phyloP scores from a whole-genome alignment of 1,140 invertebrate genomes.

The Drosophila suzukii region DNA sequence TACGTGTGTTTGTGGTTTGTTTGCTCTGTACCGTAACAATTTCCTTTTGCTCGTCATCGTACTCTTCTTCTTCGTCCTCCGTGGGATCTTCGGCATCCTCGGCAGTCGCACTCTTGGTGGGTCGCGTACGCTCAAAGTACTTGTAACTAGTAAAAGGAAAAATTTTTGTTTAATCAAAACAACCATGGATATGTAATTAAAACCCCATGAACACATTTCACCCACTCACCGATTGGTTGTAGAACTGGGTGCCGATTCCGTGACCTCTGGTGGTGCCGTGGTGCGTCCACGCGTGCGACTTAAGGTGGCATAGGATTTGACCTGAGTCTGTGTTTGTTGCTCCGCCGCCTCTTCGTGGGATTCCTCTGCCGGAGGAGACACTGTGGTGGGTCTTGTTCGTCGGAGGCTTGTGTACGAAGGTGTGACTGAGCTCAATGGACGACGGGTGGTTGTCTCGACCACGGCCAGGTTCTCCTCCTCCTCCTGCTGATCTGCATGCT shows the following conservation, averaged over 20 bases:
- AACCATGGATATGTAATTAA: not conserved
- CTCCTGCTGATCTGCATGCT: conserved; percentile 79
- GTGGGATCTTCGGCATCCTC: conserved; percentile 20
- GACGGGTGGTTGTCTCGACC: conserved; percentile 40
- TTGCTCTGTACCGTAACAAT: conserved; percentile 82
- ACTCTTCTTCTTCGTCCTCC: conserved; percentile 54
- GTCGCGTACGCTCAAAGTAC: conserved; percentile 67
- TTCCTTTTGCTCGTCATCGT: conserved; percentile 69
- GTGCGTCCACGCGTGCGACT: conserved; percentile 59
- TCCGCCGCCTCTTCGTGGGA: conserved; percentile 60
- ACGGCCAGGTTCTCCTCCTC: conserved; percentile 61
- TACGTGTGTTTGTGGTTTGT: conserved; percentile 70
- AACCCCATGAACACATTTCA: too few species aligned
- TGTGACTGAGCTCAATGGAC: conserved; percentile 60
- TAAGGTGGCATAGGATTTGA: conserved; percentile 62
- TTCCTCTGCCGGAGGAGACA: conserved; percentile 66
- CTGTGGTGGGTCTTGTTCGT: conserved; percentile 86
- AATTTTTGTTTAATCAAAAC: not conserved
- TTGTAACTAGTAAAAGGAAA: conserved; percentile 59
- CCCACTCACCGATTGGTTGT: conserved; percentile 54
- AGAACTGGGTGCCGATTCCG: conserved; percentile 41
- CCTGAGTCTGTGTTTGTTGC: conserved; percentile 54
- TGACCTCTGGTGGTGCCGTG: conserved; percentile 29
- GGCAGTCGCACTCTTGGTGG: conserved; percentile 49
- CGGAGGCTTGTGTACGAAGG: conserved; percentile 89